These are phyloP conservation scores for Marisa cornuarietis DNA, from an alignment of 1,140 invertebrate species.

Conservation along the genomic window DNA sequence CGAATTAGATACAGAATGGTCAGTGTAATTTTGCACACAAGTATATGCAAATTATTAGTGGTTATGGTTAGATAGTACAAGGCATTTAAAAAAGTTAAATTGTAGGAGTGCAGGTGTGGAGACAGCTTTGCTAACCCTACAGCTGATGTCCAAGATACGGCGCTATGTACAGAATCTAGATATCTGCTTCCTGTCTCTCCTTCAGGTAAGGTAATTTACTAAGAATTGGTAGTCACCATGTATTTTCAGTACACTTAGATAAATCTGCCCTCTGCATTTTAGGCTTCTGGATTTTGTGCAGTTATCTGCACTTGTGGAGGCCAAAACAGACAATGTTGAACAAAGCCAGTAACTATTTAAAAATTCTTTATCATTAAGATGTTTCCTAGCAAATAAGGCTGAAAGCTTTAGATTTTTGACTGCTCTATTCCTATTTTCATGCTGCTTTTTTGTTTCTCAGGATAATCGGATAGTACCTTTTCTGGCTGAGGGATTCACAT, in stretches of 20 bases:
- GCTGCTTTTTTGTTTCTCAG: conserved; percentile 21
- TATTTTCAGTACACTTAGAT: too few relatives aligned
- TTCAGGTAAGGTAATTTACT: conserved; percentile 42
- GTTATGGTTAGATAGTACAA: background rate
- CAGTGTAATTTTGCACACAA: background rate
- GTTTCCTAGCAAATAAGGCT: background rate
- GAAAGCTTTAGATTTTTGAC: background rate
- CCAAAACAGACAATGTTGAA: background rate
- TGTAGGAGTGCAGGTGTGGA: conserved; percentile 51
- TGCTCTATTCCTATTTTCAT: background rate
- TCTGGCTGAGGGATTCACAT: conserved; percentile 39
- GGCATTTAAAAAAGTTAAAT: background rate
- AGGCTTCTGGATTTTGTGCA: too few relatives aligned
- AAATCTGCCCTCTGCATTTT: too few relatives aligned
- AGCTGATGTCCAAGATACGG: conserved; percentile 46
- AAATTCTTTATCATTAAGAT: background rate
- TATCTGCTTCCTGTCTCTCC: conserved; percentile 29
- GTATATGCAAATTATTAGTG: background rate
- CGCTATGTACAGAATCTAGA: conserved; percentile 40
- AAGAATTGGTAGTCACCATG: background rate
- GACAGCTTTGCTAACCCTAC: conserved; percentile 45
- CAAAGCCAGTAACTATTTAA: background rate
- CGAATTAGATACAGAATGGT: too few relatives aligned
- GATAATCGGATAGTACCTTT: conserved; percentile 44
- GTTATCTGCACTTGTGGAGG: background rate